Evolutionary conservation across 2,888 invertebrate genomes (phyloP).

Genomic region (Argyra leucocephala): DNA sequence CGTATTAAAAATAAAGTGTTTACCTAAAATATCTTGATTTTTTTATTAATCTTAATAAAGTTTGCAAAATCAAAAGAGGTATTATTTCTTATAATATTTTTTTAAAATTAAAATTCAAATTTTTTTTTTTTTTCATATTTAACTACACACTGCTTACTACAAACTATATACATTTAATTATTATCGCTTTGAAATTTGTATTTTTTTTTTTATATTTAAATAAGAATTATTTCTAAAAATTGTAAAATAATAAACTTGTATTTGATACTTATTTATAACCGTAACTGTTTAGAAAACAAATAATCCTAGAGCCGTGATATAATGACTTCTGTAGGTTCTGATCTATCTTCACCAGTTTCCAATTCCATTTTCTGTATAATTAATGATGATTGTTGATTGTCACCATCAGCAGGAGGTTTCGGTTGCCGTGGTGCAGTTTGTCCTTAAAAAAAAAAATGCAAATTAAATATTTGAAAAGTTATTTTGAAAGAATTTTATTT

Average conservation of each 20-base stretch:
- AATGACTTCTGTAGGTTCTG: slow-evolving; percentile 21
- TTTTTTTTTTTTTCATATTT: background rate
- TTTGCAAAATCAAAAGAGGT: slow-evolving; percentile 3
- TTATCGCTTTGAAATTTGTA: background rate
- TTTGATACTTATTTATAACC: background rate
- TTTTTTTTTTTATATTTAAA: background rate
- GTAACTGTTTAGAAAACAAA: background rate
- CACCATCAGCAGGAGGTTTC: slow-evolving; percentile 25
- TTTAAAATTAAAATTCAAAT: background rate
- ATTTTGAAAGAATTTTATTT: slow-evolving; percentile 26
- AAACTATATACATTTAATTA: slow-evolving; percentile 3
- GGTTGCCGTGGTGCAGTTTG: slow-evolving; percentile 47
- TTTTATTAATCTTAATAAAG: background rate
- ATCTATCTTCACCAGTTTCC: slow-evolving; percentile 40
- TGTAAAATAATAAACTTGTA: background rate
- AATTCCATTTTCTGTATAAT: slow-evolving; percentile 42
- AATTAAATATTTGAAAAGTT: background rate
- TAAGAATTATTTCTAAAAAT: background rate
- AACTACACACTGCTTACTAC: background rate
- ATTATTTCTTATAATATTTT: background rate
- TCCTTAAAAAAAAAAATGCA: slow-evolving; percentile 24
- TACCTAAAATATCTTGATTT: background rate
- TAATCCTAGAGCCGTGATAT: slow-evolving; percentile 12
- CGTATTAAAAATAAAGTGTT: slow-evolving; percentile 5
- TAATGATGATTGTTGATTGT: slow-evolving; percentile 30